Conservation (phyloP, 2,888 invertebrate genomes). For the Ephialtes manifestator region DNA sequence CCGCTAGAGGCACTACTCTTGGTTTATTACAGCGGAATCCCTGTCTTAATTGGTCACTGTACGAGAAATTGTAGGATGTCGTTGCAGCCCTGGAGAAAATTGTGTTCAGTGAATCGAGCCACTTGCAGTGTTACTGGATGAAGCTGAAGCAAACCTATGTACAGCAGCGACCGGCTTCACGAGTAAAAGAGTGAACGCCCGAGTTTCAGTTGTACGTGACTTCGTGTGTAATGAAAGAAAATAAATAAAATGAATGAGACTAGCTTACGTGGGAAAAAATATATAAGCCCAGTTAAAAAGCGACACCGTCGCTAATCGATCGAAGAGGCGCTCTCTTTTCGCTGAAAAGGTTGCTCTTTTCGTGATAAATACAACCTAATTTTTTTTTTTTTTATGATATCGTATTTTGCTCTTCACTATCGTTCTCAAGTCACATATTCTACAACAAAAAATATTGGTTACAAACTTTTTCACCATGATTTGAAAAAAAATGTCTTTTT, state of each 20-base stretch:
- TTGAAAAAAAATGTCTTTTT: too few relatives aligned
- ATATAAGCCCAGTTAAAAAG: background rate
- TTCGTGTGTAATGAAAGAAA: conserved; percentile 19
- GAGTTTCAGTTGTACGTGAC: conserved; percentile 3
- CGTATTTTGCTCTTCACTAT: too few relatives aligned
- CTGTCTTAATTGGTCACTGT: conserved; percentile 6
- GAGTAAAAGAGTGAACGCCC: background rate
- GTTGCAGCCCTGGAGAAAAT: background rate
- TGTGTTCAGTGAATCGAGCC: conserved; percentile 1
- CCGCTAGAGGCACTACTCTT: background rate
- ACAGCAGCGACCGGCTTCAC: background rate
- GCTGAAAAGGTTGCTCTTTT: too few relatives aligned
- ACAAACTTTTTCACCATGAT: too few relatives aligned
- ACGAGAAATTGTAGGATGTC: conserved; percentile 16
- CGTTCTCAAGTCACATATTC: too few relatives aligned
- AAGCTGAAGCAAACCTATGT: background rate
- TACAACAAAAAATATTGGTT: too few relatives aligned
- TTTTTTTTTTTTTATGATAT: too few relatives aligned
- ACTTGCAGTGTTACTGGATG: background rate
- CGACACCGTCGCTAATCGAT: too few relatives aligned
- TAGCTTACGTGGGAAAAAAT: background rate
- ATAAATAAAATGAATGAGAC: background rate
- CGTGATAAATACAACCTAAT: too few relatives aligned
- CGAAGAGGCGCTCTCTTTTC: too few relatives aligned
- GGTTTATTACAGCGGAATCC: conserved; percentile 9